phyloP scores from a whole-genome alignment of 2,113 vertebrate genomes.

The Tragelaphus scriptus region DNA sequence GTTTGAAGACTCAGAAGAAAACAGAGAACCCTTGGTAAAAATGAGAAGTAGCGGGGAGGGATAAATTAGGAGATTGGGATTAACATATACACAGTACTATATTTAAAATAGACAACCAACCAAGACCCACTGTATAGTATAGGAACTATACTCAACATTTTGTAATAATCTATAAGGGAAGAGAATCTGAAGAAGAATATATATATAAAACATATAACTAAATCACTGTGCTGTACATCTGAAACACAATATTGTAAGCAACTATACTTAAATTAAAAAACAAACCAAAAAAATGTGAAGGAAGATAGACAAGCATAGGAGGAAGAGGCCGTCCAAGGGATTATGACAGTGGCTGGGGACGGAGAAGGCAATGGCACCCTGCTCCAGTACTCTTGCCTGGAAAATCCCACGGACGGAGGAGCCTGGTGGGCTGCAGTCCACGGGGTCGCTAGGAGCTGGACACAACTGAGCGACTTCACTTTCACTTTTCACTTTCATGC shows the following conservation, averaged over 20 bases:
- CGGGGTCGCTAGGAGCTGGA: too few species aligned
- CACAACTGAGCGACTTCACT: too few species aligned
- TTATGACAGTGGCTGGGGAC: too few species aligned
- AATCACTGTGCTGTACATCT: neutral
- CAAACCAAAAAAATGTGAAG: neutral
- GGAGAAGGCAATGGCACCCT: too few species aligned
- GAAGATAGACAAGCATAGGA: neutral
- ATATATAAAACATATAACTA: neutral
- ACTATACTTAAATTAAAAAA: neutral
- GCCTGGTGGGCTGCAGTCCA: too few species aligned
- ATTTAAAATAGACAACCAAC: neutral
- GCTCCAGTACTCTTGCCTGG: too few species aligned
- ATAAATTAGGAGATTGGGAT: neutral
- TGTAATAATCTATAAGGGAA: neutral
- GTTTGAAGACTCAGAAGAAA: conserved; percentile 13
- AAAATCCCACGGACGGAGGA: too few species aligned
- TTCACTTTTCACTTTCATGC: too few species aligned
- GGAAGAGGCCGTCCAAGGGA: neutral
- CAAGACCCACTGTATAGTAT: neutral
- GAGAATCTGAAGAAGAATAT: neutral
- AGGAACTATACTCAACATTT: neutral
- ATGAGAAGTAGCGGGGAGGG: neutral
- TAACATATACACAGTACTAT: neutral
- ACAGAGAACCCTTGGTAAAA: neutral
- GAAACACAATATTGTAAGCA: neutral